Conservation (phyloP, 2,888 invertebrate genomes). For the Euproctis similis region DNA sequence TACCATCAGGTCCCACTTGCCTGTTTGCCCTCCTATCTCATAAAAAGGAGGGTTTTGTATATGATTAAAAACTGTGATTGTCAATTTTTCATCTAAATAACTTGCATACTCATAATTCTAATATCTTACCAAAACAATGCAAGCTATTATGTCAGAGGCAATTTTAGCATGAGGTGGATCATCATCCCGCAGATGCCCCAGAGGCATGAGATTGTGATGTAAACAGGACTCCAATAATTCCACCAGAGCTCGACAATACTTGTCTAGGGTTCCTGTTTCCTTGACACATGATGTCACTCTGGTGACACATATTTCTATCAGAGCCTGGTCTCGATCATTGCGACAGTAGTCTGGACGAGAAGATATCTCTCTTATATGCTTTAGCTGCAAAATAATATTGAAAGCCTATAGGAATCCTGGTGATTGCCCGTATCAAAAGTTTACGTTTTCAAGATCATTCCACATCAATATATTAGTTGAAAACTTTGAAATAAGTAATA, state of each 20-base stretch:
- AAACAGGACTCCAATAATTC: constrained; percentile 90
- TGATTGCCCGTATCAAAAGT: too few species aligned
- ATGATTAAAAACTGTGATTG: too few species aligned
- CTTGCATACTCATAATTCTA: background rate
- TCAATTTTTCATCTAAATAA: too few species aligned
- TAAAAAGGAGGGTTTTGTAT: too few species aligned
- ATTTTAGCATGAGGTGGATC: constrained; percentile 98
- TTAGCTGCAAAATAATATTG: constrained; percentile 77
- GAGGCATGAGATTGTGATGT: constrained; percentile 89
- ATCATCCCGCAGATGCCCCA: constrained; percentile 80
- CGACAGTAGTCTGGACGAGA: constrained; percentile 87
- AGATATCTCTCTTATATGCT: constrained; percentile 87
- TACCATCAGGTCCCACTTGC: too few species aligned
- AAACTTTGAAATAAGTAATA: too few species aligned
- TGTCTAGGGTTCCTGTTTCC: constrained; percentile 90
- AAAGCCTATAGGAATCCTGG: too few species aligned
- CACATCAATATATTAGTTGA: too few species aligned
- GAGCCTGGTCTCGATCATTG: constrained; percentile 94
- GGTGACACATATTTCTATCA: constrained; percentile 96
- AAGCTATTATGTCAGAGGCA: constrained; percentile 95
- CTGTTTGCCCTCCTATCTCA: too few species aligned
- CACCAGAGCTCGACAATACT: constrained; percentile 89
- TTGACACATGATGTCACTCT: constrained; percentile 92
- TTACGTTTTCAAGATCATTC: too few species aligned
- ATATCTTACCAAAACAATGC: constrained; percentile 91